Conservation (phyloP, 2,113 vertebrate species). For the Piaya cayana region DNA sequence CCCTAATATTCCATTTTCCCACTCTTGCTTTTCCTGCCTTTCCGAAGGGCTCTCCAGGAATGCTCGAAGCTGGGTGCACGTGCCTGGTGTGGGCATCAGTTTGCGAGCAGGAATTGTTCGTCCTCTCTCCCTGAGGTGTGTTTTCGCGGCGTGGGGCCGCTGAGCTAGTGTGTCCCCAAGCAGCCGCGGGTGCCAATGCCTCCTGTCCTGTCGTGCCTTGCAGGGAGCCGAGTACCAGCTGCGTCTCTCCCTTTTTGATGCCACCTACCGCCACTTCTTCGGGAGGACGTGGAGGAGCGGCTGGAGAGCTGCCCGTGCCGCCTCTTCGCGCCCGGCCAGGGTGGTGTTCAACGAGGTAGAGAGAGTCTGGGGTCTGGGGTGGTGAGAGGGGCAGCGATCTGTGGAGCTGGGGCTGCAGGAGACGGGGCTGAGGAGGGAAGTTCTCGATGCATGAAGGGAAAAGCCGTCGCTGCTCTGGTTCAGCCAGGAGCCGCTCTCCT, state of each 20-base stretch:
- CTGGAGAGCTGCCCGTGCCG: conserved; percentile 25
- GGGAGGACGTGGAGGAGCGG: conserved; percentile 88
- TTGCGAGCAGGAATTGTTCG: fast-evolving
- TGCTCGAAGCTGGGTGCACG: fast-evolving
- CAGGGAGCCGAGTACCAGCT: conserved; percentile 78
- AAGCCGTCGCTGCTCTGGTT: fast-evolving
- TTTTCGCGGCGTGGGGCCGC: fast-evolving
- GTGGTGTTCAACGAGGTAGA: conserved; percentile 85
- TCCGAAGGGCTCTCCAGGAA: neutral
- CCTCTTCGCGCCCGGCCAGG: conserved; percentile 1
- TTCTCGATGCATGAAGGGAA: fast-evolving
- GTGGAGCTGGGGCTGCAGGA: neutral
- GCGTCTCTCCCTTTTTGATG: conserved; percentile 85
- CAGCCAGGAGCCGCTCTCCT: neutral
- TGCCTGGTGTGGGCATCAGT: neutral
- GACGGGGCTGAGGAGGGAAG: fast-evolving
- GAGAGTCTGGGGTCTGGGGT: neutral
- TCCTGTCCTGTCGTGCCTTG: neutral
- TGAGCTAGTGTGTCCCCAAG: neutral
- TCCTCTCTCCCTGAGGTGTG: too few relatives aligned
- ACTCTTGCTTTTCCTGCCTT: neutral
- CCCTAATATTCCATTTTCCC: neutral
- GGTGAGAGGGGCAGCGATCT: fast-evolving
- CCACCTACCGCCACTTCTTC: conserved; percentile 86
- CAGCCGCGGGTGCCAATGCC: fast-evolving